Evolutionary conservation across 1,140 invertebrate genomes (phyloP), one percentile per base, ranked within the genome.

Genomic region (Drosophila tristis): DNA sequence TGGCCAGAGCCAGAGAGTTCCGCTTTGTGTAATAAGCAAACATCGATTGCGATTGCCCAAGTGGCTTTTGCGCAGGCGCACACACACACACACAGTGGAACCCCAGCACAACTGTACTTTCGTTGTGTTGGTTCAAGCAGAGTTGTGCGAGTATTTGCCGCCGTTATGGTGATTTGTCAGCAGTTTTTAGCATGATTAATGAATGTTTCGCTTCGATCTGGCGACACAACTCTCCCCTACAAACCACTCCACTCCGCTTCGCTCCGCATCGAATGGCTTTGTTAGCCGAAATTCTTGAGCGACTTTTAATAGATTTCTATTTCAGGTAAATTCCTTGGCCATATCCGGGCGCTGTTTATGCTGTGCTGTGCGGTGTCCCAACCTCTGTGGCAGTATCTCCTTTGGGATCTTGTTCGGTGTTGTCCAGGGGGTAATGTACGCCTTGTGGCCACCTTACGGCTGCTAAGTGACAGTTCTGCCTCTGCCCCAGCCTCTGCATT

Each of bases 131-230:
- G 45, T 68, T 57, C 25, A 15, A 50, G 3, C 68, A 13, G 11
- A 29, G 51, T 70, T 74, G 35, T 45, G n/a, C 31, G 31, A 31
- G 59, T 56, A 53, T 67, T 55, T 25, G 72, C 57, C 74, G 58
- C 75, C 75, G 82, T 87, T 87, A 79, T 87, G 74, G 72, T 78
- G 60, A 87, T 87, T 87, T 87, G 82, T 87, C 82, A 87, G 82
- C 84, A 77, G 68, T 80, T 70, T 80, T 80, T 55, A 78, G 56
- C 74, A 75, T 89, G 84, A 89, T 89, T 89, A 89, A 89, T 89
- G 84, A 84, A 84, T 61, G 74, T 57, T 72, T 77, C 75, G 48
- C 61, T 72, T 77, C 75, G 48, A 78, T 59, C 71, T 76, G 78
- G 78, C 78, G 78, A 82, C 82, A 78, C 57, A 80, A 59, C 55